Conservation (phyloP, 1,140 invertebrate genomes). For the Proales similis region DNA sequence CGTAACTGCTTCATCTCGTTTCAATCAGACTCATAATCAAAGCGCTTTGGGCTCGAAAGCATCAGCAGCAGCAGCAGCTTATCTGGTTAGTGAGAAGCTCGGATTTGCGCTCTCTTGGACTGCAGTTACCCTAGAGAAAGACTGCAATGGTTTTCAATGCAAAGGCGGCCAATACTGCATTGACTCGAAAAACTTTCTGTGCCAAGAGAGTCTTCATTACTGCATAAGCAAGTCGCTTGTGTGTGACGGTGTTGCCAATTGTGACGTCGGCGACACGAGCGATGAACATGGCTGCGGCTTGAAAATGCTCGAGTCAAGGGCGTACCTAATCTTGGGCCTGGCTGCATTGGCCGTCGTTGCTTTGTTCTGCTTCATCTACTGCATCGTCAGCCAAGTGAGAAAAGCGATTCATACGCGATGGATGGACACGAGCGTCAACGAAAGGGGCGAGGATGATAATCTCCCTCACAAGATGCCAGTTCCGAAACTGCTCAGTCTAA, state of each 20-base stretch:
- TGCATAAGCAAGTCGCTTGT: conserved; percentile 22
- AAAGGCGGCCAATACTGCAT: conserved; percentile 38
- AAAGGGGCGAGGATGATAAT: no score
- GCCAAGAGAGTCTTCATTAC: conserved; percentile 15
- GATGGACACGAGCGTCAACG: no score
- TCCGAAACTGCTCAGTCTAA: no score
- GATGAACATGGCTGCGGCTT: conserved; percentile 35
- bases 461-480: no score
- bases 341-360: conserved; percentile 1
- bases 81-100: no score
- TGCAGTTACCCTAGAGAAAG: conserved; percentile 32
- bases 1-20: no score
- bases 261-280: conserved; percentile 32
- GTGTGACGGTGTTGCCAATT: conserved; percentile 34
- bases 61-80: no score
- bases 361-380: conserved; percentile 22
- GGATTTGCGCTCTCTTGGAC: conserved; percentile 38
- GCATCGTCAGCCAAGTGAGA: neutral
- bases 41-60: no score
- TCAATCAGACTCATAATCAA: no score
- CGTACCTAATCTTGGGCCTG: conserved; percentile 9
- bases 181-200: conserved; percentile 34
- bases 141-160: conserved; percentile 37
- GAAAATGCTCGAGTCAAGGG: conserved; percentile 22
- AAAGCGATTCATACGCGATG: neutral